Conservation (phyloP, 2,888 invertebrate genomes). For the Pelosia muscerda region DNA sequence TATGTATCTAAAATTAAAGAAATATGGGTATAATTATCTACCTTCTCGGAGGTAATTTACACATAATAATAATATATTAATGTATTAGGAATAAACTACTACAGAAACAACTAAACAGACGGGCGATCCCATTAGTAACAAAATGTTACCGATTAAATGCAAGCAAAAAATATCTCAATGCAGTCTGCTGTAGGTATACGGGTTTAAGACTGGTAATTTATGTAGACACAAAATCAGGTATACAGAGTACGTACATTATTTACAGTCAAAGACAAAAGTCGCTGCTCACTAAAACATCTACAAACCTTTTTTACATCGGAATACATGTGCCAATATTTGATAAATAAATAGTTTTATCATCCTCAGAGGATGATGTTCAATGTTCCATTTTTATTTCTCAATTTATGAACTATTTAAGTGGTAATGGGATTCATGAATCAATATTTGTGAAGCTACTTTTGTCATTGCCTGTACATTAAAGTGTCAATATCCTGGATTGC, state of each 20-base stretch:
- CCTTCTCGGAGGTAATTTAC: background rate
- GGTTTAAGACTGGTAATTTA: constrained; percentile 29
- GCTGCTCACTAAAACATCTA: background rate
- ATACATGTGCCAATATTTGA: constrained; percentile 16
- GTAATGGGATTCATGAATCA: background rate
- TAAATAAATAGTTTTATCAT: background rate
- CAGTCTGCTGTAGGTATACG: constrained; percentile 30
- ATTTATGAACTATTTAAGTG: background rate
- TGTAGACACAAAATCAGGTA: constrained; percentile 42
- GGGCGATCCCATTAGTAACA: too few species aligned
- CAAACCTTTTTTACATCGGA: background rate
- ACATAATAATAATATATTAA: background rate
- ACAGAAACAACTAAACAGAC: too few species aligned
- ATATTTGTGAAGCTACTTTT: background rate
- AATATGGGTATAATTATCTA: background rate
- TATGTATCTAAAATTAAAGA: background rate
- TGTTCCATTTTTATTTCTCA: too few species aligned
- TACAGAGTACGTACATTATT: constrained; percentile 35
- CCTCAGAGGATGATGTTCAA: background rate
- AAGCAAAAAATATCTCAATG: constrained; percentile 26
- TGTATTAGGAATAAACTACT: background rate
- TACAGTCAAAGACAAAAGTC: constrained; percentile 21
- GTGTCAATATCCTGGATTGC: constrained; percentile 74
- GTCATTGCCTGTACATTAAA: constrained; percentile 18
- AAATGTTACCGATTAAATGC: constrained; percentile 20